Evolutionary conservation across 2,888 invertebrate species (phyloP), one percentile per base, ranked within the genome.

Genomic region (Ethmia dodecea): DNA sequence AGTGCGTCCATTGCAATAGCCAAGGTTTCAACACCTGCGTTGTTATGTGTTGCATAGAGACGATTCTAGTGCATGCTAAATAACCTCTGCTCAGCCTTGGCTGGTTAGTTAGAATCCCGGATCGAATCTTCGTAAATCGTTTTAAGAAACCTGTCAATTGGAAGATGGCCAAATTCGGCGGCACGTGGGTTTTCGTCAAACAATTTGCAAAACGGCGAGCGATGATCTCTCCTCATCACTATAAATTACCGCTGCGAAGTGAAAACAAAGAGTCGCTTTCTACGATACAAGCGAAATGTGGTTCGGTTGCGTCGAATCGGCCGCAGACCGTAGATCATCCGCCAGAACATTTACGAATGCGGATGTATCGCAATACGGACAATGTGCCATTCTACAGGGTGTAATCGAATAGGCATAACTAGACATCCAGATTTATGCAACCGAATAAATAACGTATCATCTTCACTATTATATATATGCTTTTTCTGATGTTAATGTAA

Each of bases 221-320:
- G 70, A 73, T 74, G 70, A 76, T 76, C 73, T 79, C 75, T 75
- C 73, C 62, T 71, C 71, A 63, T 77, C 73, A 76, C 61, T 70
- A 71, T 65, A 74, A 75, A 79, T 76, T 76, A 73, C 66, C 46
- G 65, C 54, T 59, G 51, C 59, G 49, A 52, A 79, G 79, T 77
- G 79, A 80, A 81, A 81, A 81, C 78, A 81, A 83, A 78, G 75
- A 71, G 52, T 76, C 65, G 49, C 81, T 84, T 81, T 81, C 83
- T 74, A 80, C 70, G 72, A 65, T 68, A 70, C 67, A 68, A 64
- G 71, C 67, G 62, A 70, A 69, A 71, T 72, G 65, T 69, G 57
- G 60, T 60, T 64, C 56, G 45, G 52, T 50, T 58, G 55, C 45
- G 60, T 48, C 40, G 48, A 49, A 60, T 57, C 54, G 49, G 45